Conservation (phyloP, 1,140 invertebrate genomes). For the Sinella curviseta region DNA sequence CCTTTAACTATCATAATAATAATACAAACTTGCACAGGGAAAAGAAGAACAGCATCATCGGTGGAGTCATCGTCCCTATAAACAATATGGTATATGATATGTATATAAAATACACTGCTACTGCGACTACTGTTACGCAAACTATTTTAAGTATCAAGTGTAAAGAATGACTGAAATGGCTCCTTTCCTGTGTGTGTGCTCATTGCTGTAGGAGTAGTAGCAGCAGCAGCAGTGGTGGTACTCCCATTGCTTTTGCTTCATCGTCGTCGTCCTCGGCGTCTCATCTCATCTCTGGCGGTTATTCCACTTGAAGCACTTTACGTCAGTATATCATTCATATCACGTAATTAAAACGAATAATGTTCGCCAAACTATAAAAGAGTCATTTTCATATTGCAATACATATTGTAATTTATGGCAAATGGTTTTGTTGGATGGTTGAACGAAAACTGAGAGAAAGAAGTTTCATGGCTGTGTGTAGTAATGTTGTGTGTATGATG, state of each 20-base stretch:
- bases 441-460: conserved; percentile 24
- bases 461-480: conserved; percentile 14
- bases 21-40: neutral
- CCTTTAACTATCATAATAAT: conserved; percentile 14
- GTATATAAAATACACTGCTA: too few relatives aligned
- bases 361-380: conserved; percentile 27
- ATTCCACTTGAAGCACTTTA: conserved; percentile 27
- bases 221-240: neutral
- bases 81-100: too few relatives aligned
- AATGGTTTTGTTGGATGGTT: conserved; percentile 25
- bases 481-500: conserved; percentile 5
- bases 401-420: conserved; percentile 27
- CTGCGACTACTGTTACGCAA: too few relatives aligned
- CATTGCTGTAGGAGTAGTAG: neutral
- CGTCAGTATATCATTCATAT: conserved; percentile 27
- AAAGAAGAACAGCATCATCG: neutral
- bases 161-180: conserved; percentile 22
- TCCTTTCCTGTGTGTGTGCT: neutral
- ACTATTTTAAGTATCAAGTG: conserved; percentile 21
- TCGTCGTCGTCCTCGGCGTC: neutral
- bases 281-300: conserved; percentile 19
- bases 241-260: neutral
- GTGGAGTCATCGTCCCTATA: too few relatives aligned
- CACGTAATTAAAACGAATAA: conserved; percentile 27
- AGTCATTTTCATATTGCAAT: conserved; percentile 27